Evolutionary conservation across 35 echinoderm and acorn worm genomes (phyloP).

Genomic region (Ptychodera flava): DNA sequence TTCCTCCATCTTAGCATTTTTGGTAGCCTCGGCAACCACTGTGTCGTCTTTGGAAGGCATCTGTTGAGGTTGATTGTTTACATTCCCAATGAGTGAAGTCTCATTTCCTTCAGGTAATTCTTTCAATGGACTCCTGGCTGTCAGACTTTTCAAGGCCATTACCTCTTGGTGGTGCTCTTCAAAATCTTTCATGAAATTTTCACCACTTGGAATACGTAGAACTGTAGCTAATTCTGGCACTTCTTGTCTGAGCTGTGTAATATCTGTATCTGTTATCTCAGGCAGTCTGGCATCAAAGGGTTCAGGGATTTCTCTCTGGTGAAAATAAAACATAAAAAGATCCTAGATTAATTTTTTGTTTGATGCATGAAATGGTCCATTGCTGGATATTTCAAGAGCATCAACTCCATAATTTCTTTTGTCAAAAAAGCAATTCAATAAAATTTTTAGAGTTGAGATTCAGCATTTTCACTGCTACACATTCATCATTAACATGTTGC

Average conservation of each 20-base stretch:
- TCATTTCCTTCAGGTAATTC: background rate
- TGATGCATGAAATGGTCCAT: too few species aligned
- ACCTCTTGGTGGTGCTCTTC: background rate
- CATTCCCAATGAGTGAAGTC: background rate
- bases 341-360: too few species aligned
- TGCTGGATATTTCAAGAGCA: too few species aligned
- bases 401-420: too few species aligned
- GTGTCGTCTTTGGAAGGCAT: background rate
- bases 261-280: constrained; percentile 38
- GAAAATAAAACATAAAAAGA: constrained; percentile 5
- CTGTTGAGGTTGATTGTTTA: background rate
- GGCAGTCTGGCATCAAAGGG: constrained; percentile 56
- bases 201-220: constrained; percentile 33
- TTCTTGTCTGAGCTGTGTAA: constrained; percentile 37
- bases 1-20: background rate
- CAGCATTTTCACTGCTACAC: too few species aligned
- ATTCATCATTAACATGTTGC: too few species aligned
- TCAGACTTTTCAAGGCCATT: background rate
- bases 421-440: too few species aligned
- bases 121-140: background rate
- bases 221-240: constrained; percentile 63
- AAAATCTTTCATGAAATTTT: constrained; percentile 17
- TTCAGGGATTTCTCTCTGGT: constrained; percentile 37
- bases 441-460: too few species aligned
- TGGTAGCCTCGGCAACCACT: background rate